A percentile compares a stretch with the other conserved stretches of the same genome.
These are phyloP conservation scores for Dinothrombium tinctorium DNA, from an alignment of 1,140 invertebrate species.

Conservation along the genomic window DNA sequence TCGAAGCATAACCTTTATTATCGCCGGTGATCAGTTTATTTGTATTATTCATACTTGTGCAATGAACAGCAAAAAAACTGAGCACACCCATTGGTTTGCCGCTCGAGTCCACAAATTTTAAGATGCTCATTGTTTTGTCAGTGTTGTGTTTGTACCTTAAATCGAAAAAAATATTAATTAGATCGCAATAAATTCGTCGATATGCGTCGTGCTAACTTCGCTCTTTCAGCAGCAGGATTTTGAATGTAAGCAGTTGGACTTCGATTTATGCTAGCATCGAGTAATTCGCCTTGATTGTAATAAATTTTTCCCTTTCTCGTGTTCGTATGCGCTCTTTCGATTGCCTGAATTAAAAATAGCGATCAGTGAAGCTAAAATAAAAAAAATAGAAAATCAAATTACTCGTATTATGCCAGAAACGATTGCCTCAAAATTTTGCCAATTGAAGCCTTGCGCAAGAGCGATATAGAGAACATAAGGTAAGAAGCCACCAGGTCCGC, in stretches of 20 bases:
- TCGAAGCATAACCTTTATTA: slow-evolving; percentile 68
- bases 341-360: too few relatives aligned
- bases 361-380: too few relatives aligned
- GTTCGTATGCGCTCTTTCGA: slow-evolving; percentile 42
- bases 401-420: slow-evolving; percentile 48
- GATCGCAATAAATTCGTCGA: too few relatives aligned
- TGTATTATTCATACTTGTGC: slow-evolving; percentile 85
- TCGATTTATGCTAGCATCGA: slow-evolving; percentile 64
- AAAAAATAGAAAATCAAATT: too few relatives aligned
- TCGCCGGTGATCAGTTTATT: slow-evolving; percentile 66
- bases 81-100: slow-evolving; percentile 23
- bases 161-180: too few relatives aligned
- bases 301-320: slow-evolving; percentile 40
- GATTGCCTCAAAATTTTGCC: slow-evolving; percentile 49
- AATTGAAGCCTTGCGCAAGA: slow-evolving; percentile 53
- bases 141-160: slow-evolving; percentile 45
- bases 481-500: slow-evolving; percentile 58
- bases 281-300: slow-evolving; percentile 33
- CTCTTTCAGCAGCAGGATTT: slow-evolving; percentile 55
- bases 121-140: slow-evolving; percentile 56
- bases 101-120: slow-evolving; percentile 37
- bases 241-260: slow-evolving; percentile 59
- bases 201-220: too few relatives aligned
- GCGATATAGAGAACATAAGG: slow-evolving; percentile 67
- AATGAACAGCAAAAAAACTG: slow-evolving; percentile 84